Evolutionary conservation across 2,113 vertebrate genomes (phyloP).

Genomic region (Colistium nudipinnis): DNA sequence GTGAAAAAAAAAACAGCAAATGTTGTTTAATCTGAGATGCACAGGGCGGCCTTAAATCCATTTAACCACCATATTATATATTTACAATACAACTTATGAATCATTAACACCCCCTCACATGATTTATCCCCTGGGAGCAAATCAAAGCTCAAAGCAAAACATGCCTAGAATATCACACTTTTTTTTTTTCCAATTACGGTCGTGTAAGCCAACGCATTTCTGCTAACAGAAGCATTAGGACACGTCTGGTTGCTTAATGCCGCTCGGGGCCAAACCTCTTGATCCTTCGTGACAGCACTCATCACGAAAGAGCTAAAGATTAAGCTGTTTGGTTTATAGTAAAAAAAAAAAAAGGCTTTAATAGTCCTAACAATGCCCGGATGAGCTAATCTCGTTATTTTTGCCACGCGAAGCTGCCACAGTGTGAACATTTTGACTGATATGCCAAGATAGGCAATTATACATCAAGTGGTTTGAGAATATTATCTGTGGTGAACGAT

Average conservation of each 20-base stretch:
- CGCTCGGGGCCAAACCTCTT: constrained; percentile 7
- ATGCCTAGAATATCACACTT: constrained; percentile 44
- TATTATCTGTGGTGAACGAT: constrained; percentile 31
- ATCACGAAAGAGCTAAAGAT: neutral
- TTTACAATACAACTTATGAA: constrained; percentile 70
- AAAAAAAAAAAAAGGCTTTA: neutral
- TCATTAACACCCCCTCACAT: constrained; percentile 59
- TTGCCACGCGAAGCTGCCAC: neutral
- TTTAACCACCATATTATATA: constrained; percentile 61
- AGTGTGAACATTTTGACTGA: constrained; percentile 4
- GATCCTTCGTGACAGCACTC: constrained; percentile 19
- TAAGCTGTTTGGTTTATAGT: neutral
- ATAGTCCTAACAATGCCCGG: neutral
- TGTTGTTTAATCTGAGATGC: constrained; percentile 54
- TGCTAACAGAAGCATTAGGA: constrained; percentile 8
- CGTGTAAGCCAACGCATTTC: neutral
- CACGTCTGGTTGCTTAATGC: constrained; percentile 19
- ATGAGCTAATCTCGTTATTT: constrained; percentile 13
- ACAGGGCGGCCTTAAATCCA: constrained; percentile 45
- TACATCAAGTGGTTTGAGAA: constrained; percentile 5
- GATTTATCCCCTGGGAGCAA: constrained; percentile 45
- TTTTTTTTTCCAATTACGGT: constrained; percentile 43
- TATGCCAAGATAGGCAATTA: constrained; percentile 16
- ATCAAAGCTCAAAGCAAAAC: constrained; percentile 57
- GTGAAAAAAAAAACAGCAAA: constrained; percentile 21